Conservation (phyloP, 2,797 vertebrate genomes). For the Anableps anableps region DNA sequence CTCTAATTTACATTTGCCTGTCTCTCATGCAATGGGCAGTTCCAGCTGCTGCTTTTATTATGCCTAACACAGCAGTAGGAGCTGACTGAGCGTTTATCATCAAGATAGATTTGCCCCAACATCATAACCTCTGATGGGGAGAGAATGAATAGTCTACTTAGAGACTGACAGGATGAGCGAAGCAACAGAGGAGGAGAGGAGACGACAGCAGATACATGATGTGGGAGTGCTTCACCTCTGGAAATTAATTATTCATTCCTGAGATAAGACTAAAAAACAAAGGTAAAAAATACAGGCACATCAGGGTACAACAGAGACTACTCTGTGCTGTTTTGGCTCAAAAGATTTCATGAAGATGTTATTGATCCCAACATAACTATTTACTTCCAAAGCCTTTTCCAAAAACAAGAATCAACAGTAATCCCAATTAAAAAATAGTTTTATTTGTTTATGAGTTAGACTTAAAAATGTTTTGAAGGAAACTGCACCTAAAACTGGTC, state of each 20-base stretch:
- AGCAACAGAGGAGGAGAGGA: constrained; percentile 24
- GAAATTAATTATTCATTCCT: constrained; percentile 38
- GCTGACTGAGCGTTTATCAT: constrained; percentile 56
- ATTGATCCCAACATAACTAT: neutral
- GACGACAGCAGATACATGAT: constrained; percentile 16
- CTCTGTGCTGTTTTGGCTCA: neutral
- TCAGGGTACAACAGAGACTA: neutral
- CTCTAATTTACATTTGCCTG: constrained; percentile 15
- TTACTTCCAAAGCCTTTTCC: neutral
- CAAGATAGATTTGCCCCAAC: constrained; percentile 40
- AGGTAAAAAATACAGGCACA: neutral
- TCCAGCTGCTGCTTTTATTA: constrained; percentile 24
- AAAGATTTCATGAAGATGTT: neutral
- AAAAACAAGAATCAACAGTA: neutral
- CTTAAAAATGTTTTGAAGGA: too few relatives aligned
- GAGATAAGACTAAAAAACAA: constrained; percentile 15
- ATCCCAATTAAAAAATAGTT: neutral
- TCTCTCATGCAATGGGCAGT: constrained; percentile 18
- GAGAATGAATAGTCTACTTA: constrained; percentile 28
- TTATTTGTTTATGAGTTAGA: neutral
- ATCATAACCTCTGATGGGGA: constrained; percentile 19
- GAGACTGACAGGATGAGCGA: constrained; percentile 21
- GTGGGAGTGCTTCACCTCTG: constrained; percentile 8
- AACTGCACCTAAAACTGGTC: too few relatives aligned
- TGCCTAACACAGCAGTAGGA: constrained; percentile 32